Base-by-base conservation (phyloP, 1,140 invertebrate genomes). In the Trichomalopsis sarcophagae region DNA sequence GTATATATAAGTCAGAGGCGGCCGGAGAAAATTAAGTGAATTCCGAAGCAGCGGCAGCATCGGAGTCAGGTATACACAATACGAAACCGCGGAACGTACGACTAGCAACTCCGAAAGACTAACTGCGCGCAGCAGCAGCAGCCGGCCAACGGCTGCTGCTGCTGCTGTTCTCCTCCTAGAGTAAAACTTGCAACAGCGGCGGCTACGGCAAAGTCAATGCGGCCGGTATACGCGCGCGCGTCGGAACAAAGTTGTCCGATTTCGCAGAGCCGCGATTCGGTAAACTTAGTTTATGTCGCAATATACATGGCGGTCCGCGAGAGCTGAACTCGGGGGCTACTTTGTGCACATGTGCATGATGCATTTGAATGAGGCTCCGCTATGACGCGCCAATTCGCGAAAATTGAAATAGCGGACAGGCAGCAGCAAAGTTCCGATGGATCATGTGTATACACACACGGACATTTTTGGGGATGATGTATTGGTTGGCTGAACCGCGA, bases 211-310 rank as follows among this genome's bases (percentile, higher is more conserved):
- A 78, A 78, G 23, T 78, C 76, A 78, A 66, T 66, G 76, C 76
- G 76, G 33, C 7, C 50, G 23, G 50, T 62, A 17, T 14, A 7
- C 55, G 55, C 55, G 55, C 17, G 55, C 17, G 55, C 50, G 23
- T 23, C 27, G 66, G 27, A 80, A 80, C 78, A 69, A 40, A 73
- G 36, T 66, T 84, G 69, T 1, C 44, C 50, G 69, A 75, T 84
- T 79, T 73, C 30, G 33, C 33, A 79, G 33, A n/a, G 68, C 44
- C 23, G 50, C 69, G 30, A 81, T 81, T 84, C 55, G 55, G 55
- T 81, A 75, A 75, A 81, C 68, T 81, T 68, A 55, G 33, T 84
- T 68, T 44, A 75, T 79, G 47, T 62, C 40, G 76, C 10, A 55
- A 78, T 73, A 73, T 79, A 69, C 40, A 79, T 62, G 27, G 68